These are phyloP conservation scores for Heteropelma amictum DNA, from an alignment of 2,888 invertebrate genomes.

Conservation along the genomic window DNA sequence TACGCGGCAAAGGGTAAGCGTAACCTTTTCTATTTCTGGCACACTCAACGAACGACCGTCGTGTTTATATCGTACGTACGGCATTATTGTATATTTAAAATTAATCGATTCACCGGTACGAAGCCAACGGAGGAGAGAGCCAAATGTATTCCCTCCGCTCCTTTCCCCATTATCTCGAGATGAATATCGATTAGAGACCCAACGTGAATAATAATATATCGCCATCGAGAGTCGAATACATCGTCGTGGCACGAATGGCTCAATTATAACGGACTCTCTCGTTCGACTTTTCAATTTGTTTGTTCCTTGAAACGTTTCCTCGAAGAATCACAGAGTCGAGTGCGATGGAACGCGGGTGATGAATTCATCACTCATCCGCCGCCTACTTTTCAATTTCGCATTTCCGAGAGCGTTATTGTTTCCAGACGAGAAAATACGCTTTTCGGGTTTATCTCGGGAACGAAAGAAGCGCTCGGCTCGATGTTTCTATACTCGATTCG, in stretches of 20 bases:
- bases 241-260: conserved; percentile 48
- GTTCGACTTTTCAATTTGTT: no score
- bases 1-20: conserved; percentile 16
- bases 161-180: conserved; percentile 1
- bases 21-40: conserved; percentile 22
- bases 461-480: no score
- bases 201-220: conserved; percentile 51
- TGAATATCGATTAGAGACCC: conserved; percentile 55
- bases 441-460: no score
- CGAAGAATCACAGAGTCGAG: conserved; percentile 46
- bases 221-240: conserved; percentile 39
- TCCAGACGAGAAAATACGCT: no score
- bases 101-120: conserved; percentile 55
- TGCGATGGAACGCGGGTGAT: conserved; percentile 16
- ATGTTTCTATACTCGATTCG: no score
- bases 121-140: conserved; percentile 34
- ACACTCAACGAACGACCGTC: no score
- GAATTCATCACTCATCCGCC: no score
- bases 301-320: no score
- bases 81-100: conserved; percentile 57
- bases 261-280: conserved; percentile 36
- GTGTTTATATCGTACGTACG: no score
- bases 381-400: no score
- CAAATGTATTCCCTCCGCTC: not conserved
- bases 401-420: no score